A percentile compares a stretch with the other conserved stretches of the same genome.
Conservation (phyloP, 2,113 vertebrate genomes). For the Engystomops pustulosus region DNA sequence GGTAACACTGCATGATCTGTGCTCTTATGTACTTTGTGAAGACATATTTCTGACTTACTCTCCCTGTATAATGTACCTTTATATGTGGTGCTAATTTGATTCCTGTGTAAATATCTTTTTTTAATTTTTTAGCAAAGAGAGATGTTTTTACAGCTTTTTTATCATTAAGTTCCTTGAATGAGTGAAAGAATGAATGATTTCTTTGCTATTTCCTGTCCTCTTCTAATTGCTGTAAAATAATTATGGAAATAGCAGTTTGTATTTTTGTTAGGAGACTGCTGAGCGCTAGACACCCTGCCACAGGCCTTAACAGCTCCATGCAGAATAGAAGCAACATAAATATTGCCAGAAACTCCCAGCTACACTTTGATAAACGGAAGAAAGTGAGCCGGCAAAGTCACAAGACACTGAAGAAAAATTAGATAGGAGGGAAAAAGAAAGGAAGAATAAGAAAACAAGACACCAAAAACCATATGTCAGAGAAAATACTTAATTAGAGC, state of each 20-base stretch:
- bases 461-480: slow-evolving; percentile 38
- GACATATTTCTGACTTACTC: too few species aligned
- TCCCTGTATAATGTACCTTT: too few species aligned
- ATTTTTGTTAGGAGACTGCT: slow-evolving; percentile 31
- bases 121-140: not conserved
- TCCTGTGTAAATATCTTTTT: not conserved
- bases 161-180: not conserved
- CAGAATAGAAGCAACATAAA: slow-evolving; percentile 27
- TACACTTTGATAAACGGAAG: slow-evolving; percentile 1
- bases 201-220: not conserved
- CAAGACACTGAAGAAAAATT: slow-evolving; percentile 44
- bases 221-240: slow-evolving; percentile 13
- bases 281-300: slow-evolving; percentile 38
- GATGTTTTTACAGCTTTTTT: not conserved
- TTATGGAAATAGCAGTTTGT: slow-evolving; percentile 46
- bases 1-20: too few species aligned
- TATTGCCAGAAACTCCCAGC: slow-evolving; percentile 24
- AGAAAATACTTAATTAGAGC: slow-evolving; percentile 52
- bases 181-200: slow-evolving; percentile 1
- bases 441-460: not conserved
- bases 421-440: slow-evolving; percentile 11
- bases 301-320: slow-evolving; percentile 30
- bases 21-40: too few species aligned
- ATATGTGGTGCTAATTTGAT: not conserved
- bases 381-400: not conserved